Percentiles rank a stretch among this genome's conserved stretches.
Evolutionary conservation across 2,113 vertebrate genomes (phyloP).

Genomic region (Triplophysa dalaica): DNA sequence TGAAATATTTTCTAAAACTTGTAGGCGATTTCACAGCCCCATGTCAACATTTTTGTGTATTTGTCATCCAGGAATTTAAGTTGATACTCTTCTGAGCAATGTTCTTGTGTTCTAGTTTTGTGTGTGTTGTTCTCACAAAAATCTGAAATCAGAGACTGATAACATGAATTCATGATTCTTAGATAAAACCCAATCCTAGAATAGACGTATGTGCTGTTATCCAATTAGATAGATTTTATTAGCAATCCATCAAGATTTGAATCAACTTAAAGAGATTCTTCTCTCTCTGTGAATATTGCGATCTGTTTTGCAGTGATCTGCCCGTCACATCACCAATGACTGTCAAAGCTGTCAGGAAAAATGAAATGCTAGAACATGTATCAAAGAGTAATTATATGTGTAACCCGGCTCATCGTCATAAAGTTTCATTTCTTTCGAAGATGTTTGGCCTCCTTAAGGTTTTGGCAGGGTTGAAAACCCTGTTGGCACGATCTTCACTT

Average conservation of each 20-base stretch:
- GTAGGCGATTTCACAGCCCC: too few species aligned
- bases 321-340: neutral
- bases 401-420: conserved; percentile 11
- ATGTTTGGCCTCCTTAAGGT: neutral
- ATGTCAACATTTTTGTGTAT: too few species aligned
- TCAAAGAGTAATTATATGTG: neutral
- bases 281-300: too few species aligned
- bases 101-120: too few species aligned
- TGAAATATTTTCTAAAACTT: too few species aligned
- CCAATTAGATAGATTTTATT: neutral
- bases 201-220: neutral
- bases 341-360: neutral
- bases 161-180: too few species aligned
- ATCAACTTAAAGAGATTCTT: neutral
- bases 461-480: neutral
- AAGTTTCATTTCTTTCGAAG: neutral
- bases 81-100: too few species aligned
- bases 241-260: neutral
- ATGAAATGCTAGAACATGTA: neutral
- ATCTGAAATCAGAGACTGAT: too few species aligned
- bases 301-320: neutral
- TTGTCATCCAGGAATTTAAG: too few species aligned
- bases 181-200: too few species aligned
- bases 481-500: conserved; percentile 9
- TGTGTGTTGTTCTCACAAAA: too few species aligned